Evolutionary conservation across 1,140 invertebrate species (phyloP), one percentile per base, ranked within the genome.

Genomic region (Heliconius eleuchia): DNA sequence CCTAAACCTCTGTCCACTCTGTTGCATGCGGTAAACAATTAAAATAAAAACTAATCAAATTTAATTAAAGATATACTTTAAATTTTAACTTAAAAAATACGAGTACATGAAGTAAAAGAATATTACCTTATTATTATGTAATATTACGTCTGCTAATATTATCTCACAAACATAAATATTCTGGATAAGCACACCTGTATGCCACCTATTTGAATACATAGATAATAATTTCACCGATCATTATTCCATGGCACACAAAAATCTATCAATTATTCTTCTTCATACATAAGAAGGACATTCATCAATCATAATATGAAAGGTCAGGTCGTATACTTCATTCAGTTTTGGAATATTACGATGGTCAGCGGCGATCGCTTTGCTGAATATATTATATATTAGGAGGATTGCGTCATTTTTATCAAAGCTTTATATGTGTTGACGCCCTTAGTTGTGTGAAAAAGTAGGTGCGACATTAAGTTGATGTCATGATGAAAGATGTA

Each of bases 301-400:
- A 66, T 66, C 60, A 66, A 66, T 66, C 60, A 66, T 66, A 30
- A 66, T 66, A 66, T 66, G 23, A 27, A 66, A 30, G 60, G 23
- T 4, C 60, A 66, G 60, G 23, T 30, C 60, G 23, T 66, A n/a
- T 11, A 37, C 6, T 4, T 37, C 30, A 30, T 66, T 66, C 11
- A 66, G n/a, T 30, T 27, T 66, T 66, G 60, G 30, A 66, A 66
- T n/a, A 66, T 60, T 23, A 27, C 55, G 7, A 60, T 66, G 60
- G n/a, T 23, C 55, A 57, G 55, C n/a, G 8, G 19, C 8, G 55
- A 11, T 57, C 55, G 55, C n/a, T 23, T 23, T 23, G 6, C 50
- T 57, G 55, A 57, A 57, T 57, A 57, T n/a, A 57, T 3, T 9
- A 5, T 7, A 52, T 52, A 52, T 16, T 30, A 30, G 42, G 55